Base-by-base conservation (phyloP, 2,113 vertebrate species). In the Otocyon megalotis region DNA sequence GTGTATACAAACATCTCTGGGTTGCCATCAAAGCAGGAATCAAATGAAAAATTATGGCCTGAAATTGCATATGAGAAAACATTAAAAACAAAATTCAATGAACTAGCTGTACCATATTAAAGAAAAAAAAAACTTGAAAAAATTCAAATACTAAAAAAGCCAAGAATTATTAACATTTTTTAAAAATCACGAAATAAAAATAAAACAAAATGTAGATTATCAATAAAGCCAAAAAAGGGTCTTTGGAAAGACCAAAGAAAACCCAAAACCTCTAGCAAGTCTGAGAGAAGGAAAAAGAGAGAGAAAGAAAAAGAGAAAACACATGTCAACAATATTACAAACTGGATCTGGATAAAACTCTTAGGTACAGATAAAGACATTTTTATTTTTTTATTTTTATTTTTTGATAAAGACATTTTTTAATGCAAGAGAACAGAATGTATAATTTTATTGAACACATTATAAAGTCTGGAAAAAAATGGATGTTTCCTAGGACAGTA, bases 181-280 rank as follows among this genome's bases (percentile, higher is more conserved):
- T 71, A 58, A 86, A 30, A 74, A 53, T 16, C 19, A 86, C 35
- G 7, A 79, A 93, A 58, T 65, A 30, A 74, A 92, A 85, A 58
- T 50, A 69, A 93, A 60, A 88, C 4, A 15, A 74, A 74, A 54
- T 79, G 8, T 35, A 93, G 60, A 56, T 91, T 83, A 76, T 48
- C 19, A 88, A 62, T 90, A 86, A 93, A 92, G 88, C 28, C 63
- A 67, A 94, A 92, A 82, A 93, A 60, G 5, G 1, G 86, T 88
- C 20, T 81, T 76, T 76, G 4, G 92, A 93, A 91, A 93, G 13
- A 53, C 3, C 50, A 76, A 83, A 53, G 17, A 50, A 77, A 96
- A n/a, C 30, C 77, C 56, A 72, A 72, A 72, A 69, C 48, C 14
- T 91, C 1, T 2, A 26, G 19, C 62, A 92, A 84, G 37, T 50